A percentile compares a stretch with the other conserved stretches of the same genome.
phyloP scores from a whole-genome alignment of 2,113 vertebrate genomes.

The Ictalurus furcatus region DNA sequence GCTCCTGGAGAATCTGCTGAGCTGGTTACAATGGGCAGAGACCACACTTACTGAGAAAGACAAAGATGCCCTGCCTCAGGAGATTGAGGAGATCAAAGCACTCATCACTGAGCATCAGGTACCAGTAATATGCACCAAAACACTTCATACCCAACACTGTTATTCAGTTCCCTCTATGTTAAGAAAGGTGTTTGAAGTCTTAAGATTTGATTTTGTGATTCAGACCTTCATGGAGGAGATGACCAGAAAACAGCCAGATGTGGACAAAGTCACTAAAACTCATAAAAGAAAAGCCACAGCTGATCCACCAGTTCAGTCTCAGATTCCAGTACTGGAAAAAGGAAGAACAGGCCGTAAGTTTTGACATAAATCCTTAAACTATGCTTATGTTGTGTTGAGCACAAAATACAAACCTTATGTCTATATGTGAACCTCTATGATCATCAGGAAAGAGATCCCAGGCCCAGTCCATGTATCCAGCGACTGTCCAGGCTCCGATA shows the following conservation, averaged over 20 bases:
- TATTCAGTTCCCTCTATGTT: background rate
- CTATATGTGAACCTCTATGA: background rate
- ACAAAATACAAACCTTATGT: background rate
- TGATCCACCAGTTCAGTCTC: constrained; percentile 82
- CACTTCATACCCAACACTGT: background rate
- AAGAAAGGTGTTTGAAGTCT: background rate
- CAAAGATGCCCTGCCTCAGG: constrained; percentile 88
- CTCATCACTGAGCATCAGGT: constrained; percentile 98
- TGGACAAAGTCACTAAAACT: constrained; percentile 97
- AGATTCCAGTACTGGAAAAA: constrained; percentile 92
- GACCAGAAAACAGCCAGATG: constrained; percentile 98
- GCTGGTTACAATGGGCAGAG: constrained; percentile 96
- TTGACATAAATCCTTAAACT: constrained; percentile 20
- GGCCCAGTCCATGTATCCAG: constrained; percentile 83
- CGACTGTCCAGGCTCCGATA: constrained; percentile 83
- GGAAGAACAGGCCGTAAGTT: constrained; percentile 88
- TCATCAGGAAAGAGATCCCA: constrained; percentile 89
- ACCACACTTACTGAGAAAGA: constrained; percentile 88
- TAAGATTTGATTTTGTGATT: constrained; percentile 37
- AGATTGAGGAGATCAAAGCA: constrained; percentile 90
- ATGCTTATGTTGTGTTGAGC: background rate
- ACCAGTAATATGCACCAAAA: constrained; percentile 16
- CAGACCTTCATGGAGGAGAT: constrained; percentile 99
- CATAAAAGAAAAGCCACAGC: constrained; percentile 86
- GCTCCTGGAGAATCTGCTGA: constrained; percentile 87